A percentile compares a stretch with the other conserved stretches of the same genome.
These are phyloP conservation scores for Scolopax rusticola DNA, from an alignment of 2,797 vertebrate genomes.

Conservation along the genomic window DNA sequence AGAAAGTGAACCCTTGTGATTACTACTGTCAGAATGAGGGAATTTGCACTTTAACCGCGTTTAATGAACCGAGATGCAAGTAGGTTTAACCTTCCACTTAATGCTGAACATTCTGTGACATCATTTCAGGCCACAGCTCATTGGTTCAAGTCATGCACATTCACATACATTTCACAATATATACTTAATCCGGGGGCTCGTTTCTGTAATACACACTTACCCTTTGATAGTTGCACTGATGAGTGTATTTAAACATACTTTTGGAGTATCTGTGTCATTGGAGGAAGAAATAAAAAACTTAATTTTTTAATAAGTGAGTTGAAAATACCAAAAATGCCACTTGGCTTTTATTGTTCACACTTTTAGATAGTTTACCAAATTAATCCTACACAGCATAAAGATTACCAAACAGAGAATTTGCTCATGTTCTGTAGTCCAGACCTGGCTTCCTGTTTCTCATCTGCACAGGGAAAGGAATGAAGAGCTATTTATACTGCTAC, in stretches of 20 bases:
- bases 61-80: conserved; percentile 99
- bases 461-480: neutral
- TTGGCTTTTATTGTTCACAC: neutral
- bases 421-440: neutral
- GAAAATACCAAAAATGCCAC: neutral
- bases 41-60: conserved; percentile 99
- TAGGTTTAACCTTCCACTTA: conserved; percentile 94
- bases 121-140: conserved; percentile 83
- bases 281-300: conserved; percentile 26
- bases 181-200: conserved; percentile 73
- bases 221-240: conserved; percentile 60
- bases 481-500: neutral
- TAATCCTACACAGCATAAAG: neutral
- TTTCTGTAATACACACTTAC: conserved; percentile 77
- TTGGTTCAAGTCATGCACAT: conserved; percentile 82
- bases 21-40: conserved; percentile 99
- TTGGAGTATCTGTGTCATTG: conserved; percentile 5
- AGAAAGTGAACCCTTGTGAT: conserved; percentile 99
- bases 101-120: conserved; percentile 82
- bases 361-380: neutral
- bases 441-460: neutral
- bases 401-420: neutral
- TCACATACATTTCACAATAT: conserved; percentile 80
- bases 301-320: neutral
- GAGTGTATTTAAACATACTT: conserved; percentile 56